Evolutionary conservation across 2,888 invertebrate species (phyloP).

Genomic region (Dynastes tityus): DNA sequence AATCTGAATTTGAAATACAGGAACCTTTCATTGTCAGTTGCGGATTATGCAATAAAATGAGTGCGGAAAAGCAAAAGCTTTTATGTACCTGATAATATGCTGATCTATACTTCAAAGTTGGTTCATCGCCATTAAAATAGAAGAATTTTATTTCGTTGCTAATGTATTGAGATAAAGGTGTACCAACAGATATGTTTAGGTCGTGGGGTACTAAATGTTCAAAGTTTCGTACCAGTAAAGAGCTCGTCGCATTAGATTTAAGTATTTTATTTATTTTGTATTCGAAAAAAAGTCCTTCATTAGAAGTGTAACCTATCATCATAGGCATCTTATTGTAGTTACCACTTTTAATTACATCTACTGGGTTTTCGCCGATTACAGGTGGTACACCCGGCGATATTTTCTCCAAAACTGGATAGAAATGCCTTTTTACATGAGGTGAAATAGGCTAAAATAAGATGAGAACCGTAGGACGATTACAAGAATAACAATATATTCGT

Average conservation of each 20-base stretch:
- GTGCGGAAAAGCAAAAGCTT: too few species aligned
- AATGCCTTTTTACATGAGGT: constrained; percentile 38
- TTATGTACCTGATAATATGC: constrained; percentile 64
- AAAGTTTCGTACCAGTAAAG: constrained; percentile 44
- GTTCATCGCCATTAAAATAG: constrained; percentile 61
- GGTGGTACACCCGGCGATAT: constrained; percentile 56
- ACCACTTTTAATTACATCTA: constrained; percentile 62
- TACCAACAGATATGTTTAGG: constrained; percentile 59
- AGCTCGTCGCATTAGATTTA: not conserved
- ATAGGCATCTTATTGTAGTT: constrained; percentile 65
- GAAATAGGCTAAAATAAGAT: constrained; percentile 32
- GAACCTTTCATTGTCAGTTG: too few species aligned
- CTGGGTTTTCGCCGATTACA: constrained; percentile 62
- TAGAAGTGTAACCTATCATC: constrained; percentile 64
- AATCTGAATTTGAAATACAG: too few species aligned
- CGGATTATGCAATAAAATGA: not conserved
- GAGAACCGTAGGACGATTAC: not conserved
- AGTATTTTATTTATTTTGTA: constrained; percentile 16
- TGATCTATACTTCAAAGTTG: constrained; percentile 57
- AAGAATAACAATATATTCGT: not conserved
- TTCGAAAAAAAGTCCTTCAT: constrained; percentile 66
- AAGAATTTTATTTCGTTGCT: constrained; percentile 60
- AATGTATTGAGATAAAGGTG: constrained; percentile 58
- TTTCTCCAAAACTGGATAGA: constrained; percentile 58
- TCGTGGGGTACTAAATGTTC: constrained; percentile 56